phyloP scores from a whole-genome alignment of 2,797 vertebrate genomes.

The Bradypodion ventrale region DNA sequence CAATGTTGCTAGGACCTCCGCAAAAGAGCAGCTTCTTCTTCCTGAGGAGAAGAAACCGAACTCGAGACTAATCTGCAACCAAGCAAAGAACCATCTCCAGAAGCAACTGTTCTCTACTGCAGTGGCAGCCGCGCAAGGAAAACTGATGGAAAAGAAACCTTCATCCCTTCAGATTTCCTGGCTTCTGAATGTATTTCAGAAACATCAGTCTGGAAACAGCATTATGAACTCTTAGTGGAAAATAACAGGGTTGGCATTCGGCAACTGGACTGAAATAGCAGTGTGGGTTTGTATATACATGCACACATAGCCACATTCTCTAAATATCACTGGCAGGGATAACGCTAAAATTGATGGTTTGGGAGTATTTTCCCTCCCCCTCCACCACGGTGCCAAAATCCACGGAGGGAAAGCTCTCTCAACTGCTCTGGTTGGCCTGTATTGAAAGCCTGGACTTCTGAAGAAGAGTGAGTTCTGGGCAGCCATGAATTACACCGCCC shows the following conservation, averaged over 20 bases:
- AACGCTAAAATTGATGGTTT: conserved; percentile 13
- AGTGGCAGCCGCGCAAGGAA: conserved; percentile 36
- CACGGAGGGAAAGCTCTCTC: neutral
- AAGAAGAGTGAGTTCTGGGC: conserved; percentile 31
- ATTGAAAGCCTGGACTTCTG: conserved; percentile 40
- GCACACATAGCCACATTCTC: conserved; percentile 28
- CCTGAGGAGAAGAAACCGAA: conserved; percentile 87
- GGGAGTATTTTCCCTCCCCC: neutral
- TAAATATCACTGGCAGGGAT: conserved; percentile 34
- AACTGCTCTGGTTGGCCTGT: conserved; percentile 52
- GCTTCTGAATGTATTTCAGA: conserved; percentile 39
- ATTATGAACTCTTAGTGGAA: conserved; percentile 34
- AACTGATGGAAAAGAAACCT: conserved; percentile 37
- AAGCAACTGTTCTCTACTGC: conserved; percentile 8
- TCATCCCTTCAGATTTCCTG: conserved; percentile 38
- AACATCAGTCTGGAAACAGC: conserved; percentile 27
- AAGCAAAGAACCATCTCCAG: conserved; percentile 27
- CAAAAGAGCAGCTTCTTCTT: conserved; percentile 94
- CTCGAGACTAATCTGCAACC: conserved; percentile 80
- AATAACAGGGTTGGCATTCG: conserved; percentile 24
- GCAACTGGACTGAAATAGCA: conserved; percentile 24
- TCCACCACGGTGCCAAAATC: neutral
- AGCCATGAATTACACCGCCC: neutral
- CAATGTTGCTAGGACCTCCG: conserved; percentile 88
- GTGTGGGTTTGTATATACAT: conserved; percentile 36